Conservation (phyloP, 2,888 invertebrate genomes). For the Muscina levida region DNA sequence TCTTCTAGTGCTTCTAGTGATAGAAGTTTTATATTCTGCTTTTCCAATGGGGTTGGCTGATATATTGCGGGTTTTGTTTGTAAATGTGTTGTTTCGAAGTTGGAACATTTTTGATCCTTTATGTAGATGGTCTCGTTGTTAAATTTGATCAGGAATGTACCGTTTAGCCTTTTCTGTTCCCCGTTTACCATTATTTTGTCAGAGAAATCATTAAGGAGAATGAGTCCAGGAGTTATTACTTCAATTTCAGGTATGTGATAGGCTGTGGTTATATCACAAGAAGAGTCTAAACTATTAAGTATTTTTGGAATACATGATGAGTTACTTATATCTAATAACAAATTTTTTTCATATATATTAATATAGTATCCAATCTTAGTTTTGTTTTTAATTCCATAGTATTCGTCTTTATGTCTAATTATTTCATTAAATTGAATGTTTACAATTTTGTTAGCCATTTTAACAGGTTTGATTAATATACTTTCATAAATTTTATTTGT, state of each 20-base stretch:
- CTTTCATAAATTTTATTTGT: neutral
- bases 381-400: neutral
- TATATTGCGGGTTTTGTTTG: slow-evolving; percentile 3
- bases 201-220: neutral
- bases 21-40: neutral
- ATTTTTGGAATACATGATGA: slow-evolving; percentile 7
- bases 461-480: neutral
- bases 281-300: neutral
- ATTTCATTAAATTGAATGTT: neutral
- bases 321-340: neutral
- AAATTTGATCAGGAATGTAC: neutral
- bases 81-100: neutral
- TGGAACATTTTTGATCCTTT: neutral
- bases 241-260: neutral
- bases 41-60: slow-evolving; percentile 1
- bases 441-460: neutral
- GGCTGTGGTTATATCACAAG: neutral
- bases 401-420: neutral
- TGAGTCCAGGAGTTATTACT: neutral
- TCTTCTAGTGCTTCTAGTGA: slow-evolving; percentile 18
- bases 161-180: neutral
- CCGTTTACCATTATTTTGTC: neutral
- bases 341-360: neutral
- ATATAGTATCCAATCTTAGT: neutral
- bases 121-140: neutral